A percentile compares a stretch with the other conserved stretches of the same genome.
Conservation (phyloP, 1,140 invertebrate species). For the Conopomorpha cramerella region DNA sequence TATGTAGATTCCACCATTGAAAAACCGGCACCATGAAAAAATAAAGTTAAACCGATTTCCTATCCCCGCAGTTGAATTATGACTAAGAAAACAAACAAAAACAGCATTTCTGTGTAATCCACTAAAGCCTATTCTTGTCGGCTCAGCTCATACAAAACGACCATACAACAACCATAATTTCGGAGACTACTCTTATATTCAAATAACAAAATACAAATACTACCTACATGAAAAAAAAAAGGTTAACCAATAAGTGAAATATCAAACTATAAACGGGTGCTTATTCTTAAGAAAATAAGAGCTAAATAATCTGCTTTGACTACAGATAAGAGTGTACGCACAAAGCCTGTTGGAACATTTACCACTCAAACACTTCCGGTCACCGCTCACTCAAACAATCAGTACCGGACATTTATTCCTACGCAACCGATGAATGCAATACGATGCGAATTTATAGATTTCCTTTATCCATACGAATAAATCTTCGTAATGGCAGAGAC, state of each 20-base stretch:
- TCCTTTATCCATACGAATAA: slow-evolving; percentile 35
- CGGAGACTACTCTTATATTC: slow-evolving; percentile 32
- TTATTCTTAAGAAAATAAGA: slow-evolving; percentile 18
- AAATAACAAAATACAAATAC: slow-evolving; percentile 37
- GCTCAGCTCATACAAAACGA: no score
- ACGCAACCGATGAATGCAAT: slow-evolving; percentile 26
- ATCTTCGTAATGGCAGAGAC: slow-evolving; percentile 48
- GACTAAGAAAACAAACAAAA: slow-evolving; percentile 53
- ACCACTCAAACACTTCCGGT: slow-evolving; percentile 52
- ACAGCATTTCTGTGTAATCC: slow-evolving; percentile 51
- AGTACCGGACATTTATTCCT: slow-evolving; percentile 47
- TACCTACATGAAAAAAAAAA: no score
- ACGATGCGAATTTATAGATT: slow-evolving; percentile 43
- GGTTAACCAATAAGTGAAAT: no score
- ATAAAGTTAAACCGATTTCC: slow-evolving; percentile 14
- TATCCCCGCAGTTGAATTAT: slow-evolving; percentile 33
- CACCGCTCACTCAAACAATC: slow-evolving; percentile 30
- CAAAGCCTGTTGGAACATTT: no score
- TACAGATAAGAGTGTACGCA: no score
- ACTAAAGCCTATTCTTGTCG: slow-evolving; percentile 21
- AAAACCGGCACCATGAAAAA: no score
- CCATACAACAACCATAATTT: slow-evolving; percentile 35
- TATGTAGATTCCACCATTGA: no score
- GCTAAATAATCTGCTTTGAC: no score
- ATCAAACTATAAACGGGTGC: no score